Percentiles rank a stretch among this genome's conserved stretches.
Conservation (phyloP, 2,888 invertebrate genomes). For the Zhuqinia jingwanae region DNA sequence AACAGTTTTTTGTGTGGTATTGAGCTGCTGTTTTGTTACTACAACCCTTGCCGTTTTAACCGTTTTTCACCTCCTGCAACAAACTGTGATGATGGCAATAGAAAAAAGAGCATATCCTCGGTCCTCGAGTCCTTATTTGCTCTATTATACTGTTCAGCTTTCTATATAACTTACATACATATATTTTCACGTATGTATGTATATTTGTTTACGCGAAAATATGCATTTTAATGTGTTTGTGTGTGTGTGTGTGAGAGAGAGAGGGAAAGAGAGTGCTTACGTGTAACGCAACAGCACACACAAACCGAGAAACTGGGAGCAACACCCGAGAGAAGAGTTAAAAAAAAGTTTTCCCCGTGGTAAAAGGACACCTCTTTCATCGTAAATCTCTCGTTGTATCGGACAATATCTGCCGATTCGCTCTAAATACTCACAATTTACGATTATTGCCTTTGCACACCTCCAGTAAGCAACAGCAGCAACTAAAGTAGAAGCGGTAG, state of each 20-base stretch:
- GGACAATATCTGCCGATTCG: conserved; percentile 73
- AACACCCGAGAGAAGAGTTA: background rate
- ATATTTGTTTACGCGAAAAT: conserved; percentile 53
- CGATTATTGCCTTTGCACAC: conserved; percentile 71
- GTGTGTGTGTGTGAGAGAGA: background rate
- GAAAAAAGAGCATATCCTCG: too few species aligned
- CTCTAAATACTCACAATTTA: conserved; percentile 73
- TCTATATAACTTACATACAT: too few species aligned
- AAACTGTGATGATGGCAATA: background rate
- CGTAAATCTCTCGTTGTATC: conserved; percentile 70
- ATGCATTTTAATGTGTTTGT: conserved; percentile 19
- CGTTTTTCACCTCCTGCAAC: conserved; percentile 31
- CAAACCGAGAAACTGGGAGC: background rate
- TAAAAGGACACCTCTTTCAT: conserved; percentile 66
- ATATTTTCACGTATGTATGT: too few species aligned
- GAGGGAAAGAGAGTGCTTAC: too few species aligned
- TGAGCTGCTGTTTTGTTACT: background rate
- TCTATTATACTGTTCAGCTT: background rate
- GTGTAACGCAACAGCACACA: background rate
- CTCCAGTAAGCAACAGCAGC: conserved; percentile 20
- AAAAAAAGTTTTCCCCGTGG: conserved; percentile 48
- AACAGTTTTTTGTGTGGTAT: background rate
- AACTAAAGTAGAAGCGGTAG: background rate
- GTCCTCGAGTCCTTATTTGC: too few species aligned
- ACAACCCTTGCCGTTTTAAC: background rate